Conservation (phyloP, 1,140 invertebrate genomes). For the Calliopsis andreniformis region DNA sequence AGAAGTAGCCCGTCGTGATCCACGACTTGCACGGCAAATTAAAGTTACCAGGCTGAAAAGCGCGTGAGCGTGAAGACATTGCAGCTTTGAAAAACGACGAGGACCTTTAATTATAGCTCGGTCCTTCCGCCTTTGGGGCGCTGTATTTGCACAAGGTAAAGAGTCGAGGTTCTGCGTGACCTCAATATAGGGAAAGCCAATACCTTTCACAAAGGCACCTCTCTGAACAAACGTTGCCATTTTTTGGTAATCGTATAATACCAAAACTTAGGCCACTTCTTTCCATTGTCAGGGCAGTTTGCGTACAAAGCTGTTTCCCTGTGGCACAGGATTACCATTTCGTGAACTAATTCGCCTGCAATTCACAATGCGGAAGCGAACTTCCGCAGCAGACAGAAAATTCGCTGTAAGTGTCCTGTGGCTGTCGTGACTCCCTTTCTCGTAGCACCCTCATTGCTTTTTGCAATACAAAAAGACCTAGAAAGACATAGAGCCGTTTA, state of each 20-base stretch:
- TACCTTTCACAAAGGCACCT: no score
- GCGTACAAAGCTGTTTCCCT: not conserved
- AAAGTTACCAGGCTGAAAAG: not conserved
- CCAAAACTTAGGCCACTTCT: no score
- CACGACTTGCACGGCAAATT: slow-evolving; percentile 12
- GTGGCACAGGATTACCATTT: not conserved
- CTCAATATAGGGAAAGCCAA: not conserved
- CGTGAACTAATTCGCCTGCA: slow-evolving; percentile 22
- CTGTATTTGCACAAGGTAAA: slow-evolving; percentile 39
- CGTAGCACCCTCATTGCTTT: no score
- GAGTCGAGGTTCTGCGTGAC: not conserved
- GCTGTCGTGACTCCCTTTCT: no score
- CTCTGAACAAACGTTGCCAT: no score
- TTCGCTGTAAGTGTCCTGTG: not conserved
- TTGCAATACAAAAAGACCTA: not conserved
- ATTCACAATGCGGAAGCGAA: not conserved
- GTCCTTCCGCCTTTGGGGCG: not conserved
- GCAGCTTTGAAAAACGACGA: slow-evolving; percentile 43
- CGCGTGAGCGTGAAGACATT: not conserved
- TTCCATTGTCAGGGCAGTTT: not conserved
- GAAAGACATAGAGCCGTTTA: no score
- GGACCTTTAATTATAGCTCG: slow-evolving; percentile 54
- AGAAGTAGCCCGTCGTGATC: not conserved
- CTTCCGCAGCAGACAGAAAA: not conserved
- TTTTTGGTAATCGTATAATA: no score